A percentile compares a stretch with the other conserved stretches of the same genome.
phyloP scores from a whole-genome alignment of 2,113 vertebrate species.

The Patagioenas fasciata region DNA sequence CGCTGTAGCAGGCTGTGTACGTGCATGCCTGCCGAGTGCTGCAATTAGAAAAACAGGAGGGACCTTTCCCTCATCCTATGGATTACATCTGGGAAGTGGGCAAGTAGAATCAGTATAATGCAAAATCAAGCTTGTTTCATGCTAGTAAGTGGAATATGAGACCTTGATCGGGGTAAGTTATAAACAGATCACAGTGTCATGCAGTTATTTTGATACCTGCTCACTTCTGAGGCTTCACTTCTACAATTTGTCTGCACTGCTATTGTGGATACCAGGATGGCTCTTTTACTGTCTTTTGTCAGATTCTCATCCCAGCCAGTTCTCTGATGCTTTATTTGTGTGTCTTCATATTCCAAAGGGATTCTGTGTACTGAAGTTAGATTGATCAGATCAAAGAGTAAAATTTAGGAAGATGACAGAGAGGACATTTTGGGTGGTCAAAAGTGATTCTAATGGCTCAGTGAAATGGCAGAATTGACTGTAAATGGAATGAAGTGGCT shows the following conservation, averaged over 20 bases:
- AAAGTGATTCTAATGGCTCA: neutral
- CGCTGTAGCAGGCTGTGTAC: neutral
- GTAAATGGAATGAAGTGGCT: neutral
- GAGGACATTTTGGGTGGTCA: neutral
- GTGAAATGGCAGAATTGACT: constrained; percentile 26
- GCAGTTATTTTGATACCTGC: constrained; percentile 9
- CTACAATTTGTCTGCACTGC: neutral
- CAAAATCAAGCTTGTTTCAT: neutral
- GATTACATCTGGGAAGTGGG: neutral
- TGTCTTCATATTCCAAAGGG: neutral
- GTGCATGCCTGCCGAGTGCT: neutral
- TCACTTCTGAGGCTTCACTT: constrained; percentile 15
- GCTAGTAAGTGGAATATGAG: neutral
- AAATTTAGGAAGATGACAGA: neutral
- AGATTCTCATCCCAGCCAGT: neutral
- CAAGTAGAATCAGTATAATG: neutral
- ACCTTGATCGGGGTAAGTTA: constrained; percentile 46
- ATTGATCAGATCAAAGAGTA: neutral
- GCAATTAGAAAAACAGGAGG: neutral
- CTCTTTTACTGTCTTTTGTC: neutral
- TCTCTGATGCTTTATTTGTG: neutral
- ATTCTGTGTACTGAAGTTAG: neutral
- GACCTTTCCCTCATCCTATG: neutral
- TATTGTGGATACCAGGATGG: neutral
- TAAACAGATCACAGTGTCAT: neutral